Evolutionary conservation across 2,113 vertebrate species (phyloP).

Genomic region (cattle (Bos taurus)): ARS-UCD2.0 NC_037334.1:23549001-23549500

Average conservation of each 20-base stretch:
- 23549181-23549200: not conserved
- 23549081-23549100: not conserved
- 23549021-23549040: not conserved
- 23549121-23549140: not conserved
- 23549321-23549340: not conserved
- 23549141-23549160: not conserved
- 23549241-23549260: not conserved
- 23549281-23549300: not conserved
- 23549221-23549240: not conserved
- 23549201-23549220: not conserved
- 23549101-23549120: not conserved
- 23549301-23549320: not conserved
- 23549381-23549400: not conserved
- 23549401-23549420: not conserved
- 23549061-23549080: not conserved
- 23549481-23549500: not conserved
- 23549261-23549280: not conserved
- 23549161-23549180: not conserved
- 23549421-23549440: not conserved
- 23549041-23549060: not conserved
- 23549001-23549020: not conserved
- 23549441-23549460: not conserved
- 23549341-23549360: not conserved
- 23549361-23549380: not conserved
- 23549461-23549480: not conserved